Evolutionary conservation across 2,113 vertebrate genomes (phyloP).

Genomic region (Sapayoa aenigma): DNA sequence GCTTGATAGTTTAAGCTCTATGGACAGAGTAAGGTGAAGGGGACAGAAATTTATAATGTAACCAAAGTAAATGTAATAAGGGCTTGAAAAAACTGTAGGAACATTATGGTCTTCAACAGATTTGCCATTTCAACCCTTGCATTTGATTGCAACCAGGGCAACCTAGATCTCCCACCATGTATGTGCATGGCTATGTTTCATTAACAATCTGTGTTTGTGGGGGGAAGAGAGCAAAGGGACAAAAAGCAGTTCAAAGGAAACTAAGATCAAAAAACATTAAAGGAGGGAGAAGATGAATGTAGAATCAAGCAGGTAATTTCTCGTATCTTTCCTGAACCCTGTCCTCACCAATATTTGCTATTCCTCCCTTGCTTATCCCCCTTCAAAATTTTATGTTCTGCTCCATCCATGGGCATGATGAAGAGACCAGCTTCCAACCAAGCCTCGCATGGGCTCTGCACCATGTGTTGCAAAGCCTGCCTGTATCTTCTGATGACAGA

Average conservation of each 20-base stretch:
- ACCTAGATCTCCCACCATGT: neutral
- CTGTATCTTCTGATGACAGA: neutral
- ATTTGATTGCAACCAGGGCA: neutral
- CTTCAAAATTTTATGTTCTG: neutral
- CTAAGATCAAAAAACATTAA: neutral
- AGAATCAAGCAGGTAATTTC: neutral
- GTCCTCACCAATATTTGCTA: neutral
- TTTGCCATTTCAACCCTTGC: neutral
- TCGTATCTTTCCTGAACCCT: neutral
- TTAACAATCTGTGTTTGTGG: neutral
- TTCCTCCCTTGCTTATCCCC: accelerated
- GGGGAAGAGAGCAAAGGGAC: neutral
- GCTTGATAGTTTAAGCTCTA: neutral
- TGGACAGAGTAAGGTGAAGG: neutral
- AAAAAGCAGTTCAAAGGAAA: neutral
- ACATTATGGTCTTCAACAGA: neutral
- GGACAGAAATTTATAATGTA: neutral
- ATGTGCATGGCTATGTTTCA: neutral
- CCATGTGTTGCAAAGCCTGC: neutral
- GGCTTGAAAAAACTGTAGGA: neutral
- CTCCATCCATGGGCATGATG: accelerated
- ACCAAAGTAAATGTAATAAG: neutral
- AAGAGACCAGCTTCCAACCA: neutral
- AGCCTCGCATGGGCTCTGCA: accelerated
- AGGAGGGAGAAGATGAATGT: neutral